Base-by-base conservation (phyloP, 2,888 invertebrate genomes). In the Toxonevra muliebris region DNA sequence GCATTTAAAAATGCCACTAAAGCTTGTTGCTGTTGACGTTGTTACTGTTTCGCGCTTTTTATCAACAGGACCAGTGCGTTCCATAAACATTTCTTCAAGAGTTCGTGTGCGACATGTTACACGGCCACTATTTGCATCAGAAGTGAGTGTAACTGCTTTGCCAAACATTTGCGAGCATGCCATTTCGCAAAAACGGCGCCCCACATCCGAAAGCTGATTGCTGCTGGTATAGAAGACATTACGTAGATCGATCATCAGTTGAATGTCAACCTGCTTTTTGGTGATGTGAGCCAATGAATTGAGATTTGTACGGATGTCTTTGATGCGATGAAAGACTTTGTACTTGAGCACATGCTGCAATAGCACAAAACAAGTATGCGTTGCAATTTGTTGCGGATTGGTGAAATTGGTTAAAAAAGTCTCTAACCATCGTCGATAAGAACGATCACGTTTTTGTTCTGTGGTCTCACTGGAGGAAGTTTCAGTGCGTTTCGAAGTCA, bases 361-460 rank as follows among this genome's bases (percentile, higher is more conserved):
- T 9, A 77, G 69, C 1, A 77, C 75, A 60, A 76, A 74, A 48
- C 74, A 76, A 0, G 76, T 71, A 61, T 77, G 75, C 12, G 77
- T 75, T 3, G 76, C 74, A 10, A 75, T 71, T 62, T 76, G 75
- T n/a, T 73, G 72, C 0, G 79, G 74, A 64, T 75, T 76, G 15
- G 76, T 70, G 67, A 79, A 76, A 45, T 79, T 74, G 11, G 71
- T 72, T 12, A 79, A 54, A 57, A 79, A 79, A 69, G 71, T 74
- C 2, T 79, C 76, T 11, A 79, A 69, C 79, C 79, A 79, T 48
- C 73, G 73, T n/a, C 55, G 59, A 57, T 73, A 68, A 50, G 69
- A 62, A 3, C 65, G 68, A 20, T 70, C 72, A 1, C 53, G 13
- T 45, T 68, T 41, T 20, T 65, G 59, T 43, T 58, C 42, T 17